These are phyloP conservation scores for Meda fulgida DNA, from an alignment of 2,797 vertebrate genomes.

Conservation along the genomic window DNA sequence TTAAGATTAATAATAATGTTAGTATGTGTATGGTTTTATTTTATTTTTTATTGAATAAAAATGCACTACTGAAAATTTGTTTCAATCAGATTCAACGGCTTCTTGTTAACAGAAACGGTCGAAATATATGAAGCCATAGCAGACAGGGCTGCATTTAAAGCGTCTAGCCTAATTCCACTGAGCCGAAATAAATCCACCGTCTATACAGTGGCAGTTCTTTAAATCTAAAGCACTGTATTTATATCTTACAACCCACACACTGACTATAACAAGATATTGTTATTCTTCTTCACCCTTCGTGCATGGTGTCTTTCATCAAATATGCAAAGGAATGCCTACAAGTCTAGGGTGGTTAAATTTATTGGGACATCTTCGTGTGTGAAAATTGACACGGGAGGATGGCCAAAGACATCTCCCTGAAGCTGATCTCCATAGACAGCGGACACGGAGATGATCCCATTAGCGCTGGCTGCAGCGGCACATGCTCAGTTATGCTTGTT, in stretches of 20 bases:
- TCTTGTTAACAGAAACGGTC: not conserved
- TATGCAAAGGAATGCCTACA: conserved; percentile 17
- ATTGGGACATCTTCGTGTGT: not conserved
- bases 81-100: not conserved
- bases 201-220: conserved; percentile 13
- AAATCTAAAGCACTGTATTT: conserved; percentile 40
- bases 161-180: conserved; percentile 34
- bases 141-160: conserved; percentile 24
- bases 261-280: not conserved
- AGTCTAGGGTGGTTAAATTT: not conserved
- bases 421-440: conserved; percentile 53
- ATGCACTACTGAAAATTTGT: not conserved
- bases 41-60: not conserved
- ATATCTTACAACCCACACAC: conserved; percentile 12
- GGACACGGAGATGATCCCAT: conserved; percentile 63
- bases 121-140: not conserved
- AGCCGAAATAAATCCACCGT: conserved; percentile 38
- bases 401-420: conserved; percentile 33
- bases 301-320: not conserved
- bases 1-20: not conserved
- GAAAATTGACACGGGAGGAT: conserved; percentile 42
- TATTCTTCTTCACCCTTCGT: conserved; percentile 2
- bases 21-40: not conserved
- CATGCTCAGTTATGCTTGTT: conserved; percentile 93
- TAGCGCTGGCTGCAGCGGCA: conserved; percentile 84